phyloP scores from a whole-genome alignment of 2,888 invertebrate species.

The Cosmia trapezina region DNA sequence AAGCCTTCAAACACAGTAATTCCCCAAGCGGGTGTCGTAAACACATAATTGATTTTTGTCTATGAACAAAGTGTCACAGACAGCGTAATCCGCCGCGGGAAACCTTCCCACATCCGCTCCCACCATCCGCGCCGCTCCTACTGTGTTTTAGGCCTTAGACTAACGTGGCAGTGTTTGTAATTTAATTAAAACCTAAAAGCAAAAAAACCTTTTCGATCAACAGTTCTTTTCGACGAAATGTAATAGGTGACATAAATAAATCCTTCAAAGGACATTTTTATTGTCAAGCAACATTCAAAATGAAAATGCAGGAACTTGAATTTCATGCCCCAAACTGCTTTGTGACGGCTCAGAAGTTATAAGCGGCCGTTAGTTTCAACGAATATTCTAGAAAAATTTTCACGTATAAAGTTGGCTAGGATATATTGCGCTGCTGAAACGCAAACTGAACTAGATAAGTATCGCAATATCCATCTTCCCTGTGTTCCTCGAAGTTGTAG shows the following conservation, averaged over 20 bases:
- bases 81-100: too few species aligned
- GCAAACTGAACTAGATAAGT: background rate
- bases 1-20: too few species aligned
- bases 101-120: too few species aligned
- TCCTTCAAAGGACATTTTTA: constrained; percentile 14
- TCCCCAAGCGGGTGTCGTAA: too few species aligned
- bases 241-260: background rate
- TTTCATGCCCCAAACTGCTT: constrained; percentile 2
- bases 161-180: too few species aligned
- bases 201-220: background rate
- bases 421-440: constrained; percentile 7
- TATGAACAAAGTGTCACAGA: too few species aligned
- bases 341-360: background rate
- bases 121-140: too few species aligned
- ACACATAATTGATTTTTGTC: too few species aligned
- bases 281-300: constrained; percentile 11
- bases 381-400: constrained; percentile 14
- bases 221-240: background rate
- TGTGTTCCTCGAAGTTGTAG: background rate
- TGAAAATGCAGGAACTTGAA: constrained; percentile 15
- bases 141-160: too few species aligned
- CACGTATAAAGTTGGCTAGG: background rate
- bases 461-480: background rate
- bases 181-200: too few species aligned
- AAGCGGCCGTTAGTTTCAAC: constrained; percentile 13